Evolutionary conservation across 2,888 invertebrate species (phyloP), one percentile per base, ranked within the genome.

Genomic region (Lamproptera curius): DNA sequence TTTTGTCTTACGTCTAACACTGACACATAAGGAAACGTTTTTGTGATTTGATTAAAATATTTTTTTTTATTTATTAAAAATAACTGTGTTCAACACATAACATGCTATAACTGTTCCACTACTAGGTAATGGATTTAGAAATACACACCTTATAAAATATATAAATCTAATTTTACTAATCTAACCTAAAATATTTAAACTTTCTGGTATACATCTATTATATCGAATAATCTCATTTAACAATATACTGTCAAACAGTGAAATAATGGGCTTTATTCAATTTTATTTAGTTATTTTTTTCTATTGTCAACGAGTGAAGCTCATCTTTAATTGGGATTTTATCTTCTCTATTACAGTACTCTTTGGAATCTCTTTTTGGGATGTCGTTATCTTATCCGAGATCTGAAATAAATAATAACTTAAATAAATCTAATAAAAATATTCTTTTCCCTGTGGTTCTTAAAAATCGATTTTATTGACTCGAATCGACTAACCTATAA

Each of bases 251-350:
- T 48, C 34, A 35, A 33, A 49, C 49, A 43, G 49, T 28, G 28
- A 11, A 39, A 28, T 2, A 37, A 16, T n/a, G 26, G n/a, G n/a
- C n/a, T 35, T 17, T 13, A 1, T 33, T 48, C 17, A 17, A 16
- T 16, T 16, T 42, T 14, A n/a, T 9, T 13, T 40, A 17, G 28
- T 26, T n/a, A 28, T 39, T 16, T n/a, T 36, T 70, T 67, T 62
- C 79, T 80, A 82, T 82, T 82, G 81, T 82, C 81, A 73, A 70
- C 56, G 44, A 63, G 71, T 80, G 80, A 82, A 82, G 81, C 81
- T 81, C 78, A 51, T 47, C 42, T 51, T 50, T 34, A 50, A 23
- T 44, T 49, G 49, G 14, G 49, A 49, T 44, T 49, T 44, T 40
- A 49, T 49, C 49, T 49, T 49, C 49, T 49, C 49, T 44, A 49